Base-by-base conservation (phyloP, 2,113 vertebrate species). In the Pica pica region DNA sequence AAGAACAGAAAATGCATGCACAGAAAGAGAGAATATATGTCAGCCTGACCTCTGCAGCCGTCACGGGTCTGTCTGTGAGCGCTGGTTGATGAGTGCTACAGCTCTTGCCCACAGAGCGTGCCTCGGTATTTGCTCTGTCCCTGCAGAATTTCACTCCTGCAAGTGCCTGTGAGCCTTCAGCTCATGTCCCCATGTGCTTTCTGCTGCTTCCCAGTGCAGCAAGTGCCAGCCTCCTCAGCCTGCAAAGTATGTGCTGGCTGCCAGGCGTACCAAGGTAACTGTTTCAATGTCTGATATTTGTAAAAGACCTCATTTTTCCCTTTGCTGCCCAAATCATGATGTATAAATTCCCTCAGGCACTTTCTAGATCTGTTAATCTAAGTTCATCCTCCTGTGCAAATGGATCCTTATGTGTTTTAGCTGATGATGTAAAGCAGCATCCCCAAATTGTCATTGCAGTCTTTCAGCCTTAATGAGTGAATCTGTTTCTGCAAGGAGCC, bases 371-470 rank as follows among this genome's bases (percentile, higher is more conserved):
- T 75, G 60, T 92, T 94, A 80, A 70, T 83, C 57, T 82, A 81
- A 88, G 18, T 39, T 81, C 92, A 78, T 75, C 33, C 79, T 90
- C 75, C 61, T 91, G 44, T 86, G 56, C 75, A 89, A 74, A 69
- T 1, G 26, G 71, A 57, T 80, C n/a, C 30, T 91, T 92, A 80
- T 50, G 93, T 96, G 93, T 93, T 96, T 96, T 83, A 95, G 89
- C 82, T 95, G 90, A 92, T 79, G 64, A 86, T 59, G 37, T 37
- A 96, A 75, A 64, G 63, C 53, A 78, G 59, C 7, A 5, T 44
- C 76, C 86, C 70, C 71, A 92, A 60, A 93, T 74, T 83, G 76
- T 50, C 92, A 56, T 16, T 83, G 56, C 69, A 91, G 64, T 78
- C 92, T 93, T 94, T 88, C 90, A 37, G 63, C 82, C 57, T 89